A percentile compares a stretch with the other conserved stretches of the same genome.
These are phyloP conservation scores for Heloderma charlesbogerti DNA, from an alignment of 2,113 vertebrate genomes.

Conservation along the genomic window DNA sequence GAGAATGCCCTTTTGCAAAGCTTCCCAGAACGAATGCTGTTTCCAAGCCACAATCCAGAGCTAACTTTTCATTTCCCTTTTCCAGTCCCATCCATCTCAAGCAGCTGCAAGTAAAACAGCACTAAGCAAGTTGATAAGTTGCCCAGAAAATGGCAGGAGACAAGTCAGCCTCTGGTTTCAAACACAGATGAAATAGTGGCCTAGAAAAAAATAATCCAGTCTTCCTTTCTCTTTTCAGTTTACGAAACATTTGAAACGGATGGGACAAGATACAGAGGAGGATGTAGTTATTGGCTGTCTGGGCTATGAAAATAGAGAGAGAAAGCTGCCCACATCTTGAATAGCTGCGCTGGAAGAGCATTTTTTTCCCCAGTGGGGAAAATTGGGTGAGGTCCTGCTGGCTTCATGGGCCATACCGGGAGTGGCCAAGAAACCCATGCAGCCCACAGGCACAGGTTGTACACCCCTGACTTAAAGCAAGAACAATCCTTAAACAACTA, in stretches of 20 bases:
- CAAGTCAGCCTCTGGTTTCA: constrained; percentile 2
- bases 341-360: no score
- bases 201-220: background rate
- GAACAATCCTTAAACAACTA: background rate
- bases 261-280: background rate
- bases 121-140: constrained; percentile 16
- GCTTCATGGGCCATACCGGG: background rate
- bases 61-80: constrained; percentile 8
- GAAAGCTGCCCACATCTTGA: background rate
- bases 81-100: constrained; percentile 1
- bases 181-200: background rate
- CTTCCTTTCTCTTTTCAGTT: background rate
- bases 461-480: background rate
- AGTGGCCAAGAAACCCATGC: no score
- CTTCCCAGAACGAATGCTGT: background rate
- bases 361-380: background rate
- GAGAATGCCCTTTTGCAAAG: background rate
- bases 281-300: background rate
- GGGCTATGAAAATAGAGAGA: background rate
- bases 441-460: no score
- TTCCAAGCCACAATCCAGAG: background rate
- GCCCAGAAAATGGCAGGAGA: constrained; percentile 28
- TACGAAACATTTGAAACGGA: background rate
- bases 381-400: background rate
- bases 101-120: constrained; percentile 10